Evolutionary conservation across 64 coral and sea anemone genomes (phyloP).

Genomic region (Montipora capricornis): DNA sequence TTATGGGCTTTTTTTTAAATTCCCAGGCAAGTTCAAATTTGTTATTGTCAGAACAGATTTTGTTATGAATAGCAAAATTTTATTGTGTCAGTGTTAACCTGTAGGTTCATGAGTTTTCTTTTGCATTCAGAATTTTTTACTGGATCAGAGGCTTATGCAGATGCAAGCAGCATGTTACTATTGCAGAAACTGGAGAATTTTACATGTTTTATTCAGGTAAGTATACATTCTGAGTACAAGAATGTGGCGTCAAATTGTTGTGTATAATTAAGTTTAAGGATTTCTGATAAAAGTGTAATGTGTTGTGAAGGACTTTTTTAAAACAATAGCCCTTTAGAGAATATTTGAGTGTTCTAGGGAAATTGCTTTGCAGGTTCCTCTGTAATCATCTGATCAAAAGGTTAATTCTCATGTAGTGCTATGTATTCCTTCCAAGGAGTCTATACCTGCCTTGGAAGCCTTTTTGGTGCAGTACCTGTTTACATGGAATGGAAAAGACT

Average conservation of each 20-base stretch:
- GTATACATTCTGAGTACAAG: neutral
- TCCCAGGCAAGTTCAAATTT: too few species aligned
- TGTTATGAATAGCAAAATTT: too few species aligned
- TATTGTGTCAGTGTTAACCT: too few species aligned
- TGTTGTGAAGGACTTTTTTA: too few species aligned
- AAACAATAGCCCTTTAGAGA: neutral
- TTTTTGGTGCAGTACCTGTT: constrained; percentile 82
- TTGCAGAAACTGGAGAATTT: constrained; percentile 64
- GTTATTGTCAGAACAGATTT: too few species aligned
- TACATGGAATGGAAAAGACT: constrained; percentile 92
- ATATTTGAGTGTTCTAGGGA: neutral
- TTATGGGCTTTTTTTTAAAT: too few species aligned
- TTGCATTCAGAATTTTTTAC: constrained; percentile 58
- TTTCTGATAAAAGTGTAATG: neutral
- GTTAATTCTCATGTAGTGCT: neutral
- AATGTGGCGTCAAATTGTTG: too few species aligned
- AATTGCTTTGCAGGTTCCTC: neutral
- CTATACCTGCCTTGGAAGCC: constrained; percentile 76
- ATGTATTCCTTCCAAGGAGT: constrained; percentile 64
- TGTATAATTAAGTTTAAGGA: neutral
- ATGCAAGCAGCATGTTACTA: constrained; percentile 19
- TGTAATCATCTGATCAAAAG: neutral
- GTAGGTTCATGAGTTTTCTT: neutral
- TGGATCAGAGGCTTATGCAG: neutral
- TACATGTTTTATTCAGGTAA: constrained; percentile 83